phyloP scores from a whole-genome alignment of 2,888 invertebrate genomes.

The Catotricha subobsoleta region DNA sequence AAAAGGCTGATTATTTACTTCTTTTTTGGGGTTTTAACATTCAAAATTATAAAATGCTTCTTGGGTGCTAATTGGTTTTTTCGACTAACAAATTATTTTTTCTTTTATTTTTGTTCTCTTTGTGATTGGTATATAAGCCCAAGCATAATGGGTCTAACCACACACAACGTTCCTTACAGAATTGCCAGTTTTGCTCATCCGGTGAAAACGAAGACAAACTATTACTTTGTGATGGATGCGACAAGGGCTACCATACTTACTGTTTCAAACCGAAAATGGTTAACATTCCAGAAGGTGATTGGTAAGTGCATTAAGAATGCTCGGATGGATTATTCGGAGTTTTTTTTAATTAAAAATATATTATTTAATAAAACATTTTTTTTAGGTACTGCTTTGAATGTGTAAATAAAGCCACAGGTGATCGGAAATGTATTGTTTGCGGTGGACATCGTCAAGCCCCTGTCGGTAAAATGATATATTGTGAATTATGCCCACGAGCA shows the following conservation, averaged over 20 bases:
- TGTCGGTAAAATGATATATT: slow-evolving; percentile 51
- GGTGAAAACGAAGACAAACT: slow-evolving; percentile 93
- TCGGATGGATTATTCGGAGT: neutral
- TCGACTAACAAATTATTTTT: slow-evolving; percentile 6
- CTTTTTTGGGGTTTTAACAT: slow-evolving; percentile 1
- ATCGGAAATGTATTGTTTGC: slow-evolving; percentile 87
- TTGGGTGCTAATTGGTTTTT: slow-evolving; percentile 2
- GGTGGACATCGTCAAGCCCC: slow-evolving; percentile 47
- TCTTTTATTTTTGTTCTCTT: slow-evolving; percentile 4
- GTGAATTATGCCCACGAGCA: slow-evolving; percentile 78
- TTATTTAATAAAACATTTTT: slow-evolving; percentile 1
- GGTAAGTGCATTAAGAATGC: slow-evolving; percentile 38
- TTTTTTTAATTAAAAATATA: too few relatives aligned
- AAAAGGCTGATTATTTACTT: too few relatives aligned
- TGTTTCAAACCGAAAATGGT: slow-evolving; percentile 96
- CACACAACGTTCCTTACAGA: slow-evolving; percentile 39
- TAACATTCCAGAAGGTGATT: slow-evolving; percentile 92
- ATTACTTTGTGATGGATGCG: slow-evolving; percentile 91
- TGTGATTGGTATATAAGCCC: slow-evolving; percentile 10
- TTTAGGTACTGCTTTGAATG: slow-evolving; percentile 88
- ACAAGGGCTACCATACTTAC: slow-evolving; percentile 96
- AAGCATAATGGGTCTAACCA: slow-evolving; percentile 9
- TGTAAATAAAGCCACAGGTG: slow-evolving; percentile 81
- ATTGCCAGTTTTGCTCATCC: slow-evolving; percentile 92
- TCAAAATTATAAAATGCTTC: neutral